Evolutionary conservation across 2,888 invertebrate species (phyloP).

Genomic region (Germaria angustata): DNA sequence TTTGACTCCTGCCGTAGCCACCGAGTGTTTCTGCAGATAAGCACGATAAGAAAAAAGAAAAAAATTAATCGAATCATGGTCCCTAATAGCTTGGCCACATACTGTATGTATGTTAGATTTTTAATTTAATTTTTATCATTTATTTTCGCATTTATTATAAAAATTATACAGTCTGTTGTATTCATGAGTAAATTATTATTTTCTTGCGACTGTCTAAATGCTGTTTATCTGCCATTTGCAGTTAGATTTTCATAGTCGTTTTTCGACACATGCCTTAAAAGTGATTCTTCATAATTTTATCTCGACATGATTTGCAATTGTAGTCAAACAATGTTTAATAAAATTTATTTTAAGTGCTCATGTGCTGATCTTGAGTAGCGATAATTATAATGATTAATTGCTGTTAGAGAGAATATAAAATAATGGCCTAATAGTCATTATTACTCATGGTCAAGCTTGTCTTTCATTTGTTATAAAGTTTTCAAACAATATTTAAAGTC

Average conservation of each 20-base stretch:
- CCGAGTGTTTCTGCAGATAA: no score
- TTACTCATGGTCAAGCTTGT: not conserved
- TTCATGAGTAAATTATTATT: conserved; percentile 28
- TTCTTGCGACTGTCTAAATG: conserved; percentile 15
- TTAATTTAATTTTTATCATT: conserved; percentile 8
- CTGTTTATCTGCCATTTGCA: conserved; percentile 57
- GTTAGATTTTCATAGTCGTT: conserved; percentile 35
- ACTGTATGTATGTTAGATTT: not conserved
- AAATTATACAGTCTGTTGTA: not conserved
- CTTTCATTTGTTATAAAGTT: not conserved
- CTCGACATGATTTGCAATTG: conserved; percentile 43
- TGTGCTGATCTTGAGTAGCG: not conserved
- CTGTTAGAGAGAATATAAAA: not conserved
- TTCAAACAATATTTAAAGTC: no score
- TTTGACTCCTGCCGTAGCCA: no score
- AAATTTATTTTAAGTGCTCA: not conserved
- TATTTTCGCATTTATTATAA: not conserved
- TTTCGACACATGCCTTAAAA: conserved; percentile 7
- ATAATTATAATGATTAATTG: conserved; percentile 28
- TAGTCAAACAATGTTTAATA: not conserved
- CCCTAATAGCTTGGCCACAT: not conserved
- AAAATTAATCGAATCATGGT: no score
- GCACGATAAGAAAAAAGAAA: no score
- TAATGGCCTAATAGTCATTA: not conserved
- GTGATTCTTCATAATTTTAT: conserved; percentile 44